Conservation (phyloP, 2,888 invertebrate species). For the Argyresthia albistria region DNA sequence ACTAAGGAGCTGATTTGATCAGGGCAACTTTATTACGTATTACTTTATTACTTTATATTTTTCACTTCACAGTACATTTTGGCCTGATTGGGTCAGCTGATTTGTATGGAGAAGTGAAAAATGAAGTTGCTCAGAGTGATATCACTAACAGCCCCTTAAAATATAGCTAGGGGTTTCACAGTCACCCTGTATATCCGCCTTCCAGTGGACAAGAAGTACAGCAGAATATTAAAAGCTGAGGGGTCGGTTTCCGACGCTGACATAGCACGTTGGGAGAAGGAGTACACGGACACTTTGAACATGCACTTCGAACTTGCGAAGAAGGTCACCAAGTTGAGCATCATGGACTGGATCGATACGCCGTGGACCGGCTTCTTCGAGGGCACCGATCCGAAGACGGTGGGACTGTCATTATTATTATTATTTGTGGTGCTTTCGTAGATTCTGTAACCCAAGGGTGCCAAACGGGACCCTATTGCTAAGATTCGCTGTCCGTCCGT, state of each 20-base stretch:
- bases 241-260: slow-evolving; percentile 81
- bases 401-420: neutral
- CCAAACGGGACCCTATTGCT: too few species aligned
- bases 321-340: slow-evolving; percentile 64
- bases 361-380: slow-evolving; percentile 94
- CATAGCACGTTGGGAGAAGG: slow-evolving; percentile 66
- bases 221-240: slow-evolving; percentile 79
- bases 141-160: too few species aligned
- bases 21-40: too few species aligned
- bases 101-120: too few species aligned
- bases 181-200: neutral
- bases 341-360: slow-evolving; percentile 96
- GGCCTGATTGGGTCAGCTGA: too few species aligned
- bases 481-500: too few species aligned
- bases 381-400: slow-evolving; percentile 83
- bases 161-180: too few species aligned
- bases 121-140: too few species aligned
- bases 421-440: slow-evolving; percentile 2
- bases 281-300: slow-evolving; percentile 53
- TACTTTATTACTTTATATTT: too few species aligned
- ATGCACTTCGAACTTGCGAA: slow-evolving; percentile 56
- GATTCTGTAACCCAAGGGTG: too few species aligned
- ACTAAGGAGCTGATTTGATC: too few species aligned
- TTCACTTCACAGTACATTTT: too few species aligned
- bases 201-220: slow-evolving; percentile 80